Percentiles rank a stretch among this genome's conserved stretches.
Evolutionary conservation across 2,888 invertebrate species (phyloP).

Genomic region (Drosophila limbata): DNA sequence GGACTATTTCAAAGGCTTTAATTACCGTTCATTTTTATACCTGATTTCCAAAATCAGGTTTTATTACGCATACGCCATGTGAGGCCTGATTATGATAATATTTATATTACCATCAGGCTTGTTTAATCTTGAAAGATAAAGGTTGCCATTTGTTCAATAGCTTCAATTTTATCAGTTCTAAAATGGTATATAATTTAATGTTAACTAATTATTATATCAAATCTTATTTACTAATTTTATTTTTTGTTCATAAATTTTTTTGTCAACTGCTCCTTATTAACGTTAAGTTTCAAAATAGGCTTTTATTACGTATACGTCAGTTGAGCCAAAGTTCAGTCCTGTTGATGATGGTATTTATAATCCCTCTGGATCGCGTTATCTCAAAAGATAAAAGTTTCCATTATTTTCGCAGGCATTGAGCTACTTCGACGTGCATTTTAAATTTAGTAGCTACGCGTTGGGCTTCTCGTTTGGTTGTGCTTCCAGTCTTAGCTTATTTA

Average conservation of each 20-base stretch:
- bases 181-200: too few relatives aligned
- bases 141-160: too few relatives aligned
- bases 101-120: too few relatives aligned
- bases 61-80: too few relatives aligned
- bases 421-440: conserved; percentile 42
- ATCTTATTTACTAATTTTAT: too few relatives aligned
- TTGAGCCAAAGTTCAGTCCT: conserved; percentile 9
- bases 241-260: too few relatives aligned
- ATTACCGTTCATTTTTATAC: neutral
- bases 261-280: too few relatives aligned
- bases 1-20: neutral
- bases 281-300: neutral
- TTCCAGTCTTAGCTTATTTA: neutral
- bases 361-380: conserved; percentile 10
- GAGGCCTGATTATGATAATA: too few relatives aligned
- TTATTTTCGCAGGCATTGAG: conserved; percentile 42
- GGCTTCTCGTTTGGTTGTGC: conserved; percentile 50
- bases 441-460: conserved; percentile 63
- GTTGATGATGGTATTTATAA: conserved; percentile 6
- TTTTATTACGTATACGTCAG: conserved; percentile 21
- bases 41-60: too few relatives aligned
- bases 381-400: conserved; percentile 14
- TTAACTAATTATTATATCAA: too few relatives aligned
- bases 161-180: too few relatives aligned
- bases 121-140: too few relatives aligned